A percentile compares a stretch with the other conserved stretches of the same genome.
Evolutionary conservation across 2,113 vertebrate genomes (phyloP).

Genomic region (Cnemophilus loriae): DNA sequence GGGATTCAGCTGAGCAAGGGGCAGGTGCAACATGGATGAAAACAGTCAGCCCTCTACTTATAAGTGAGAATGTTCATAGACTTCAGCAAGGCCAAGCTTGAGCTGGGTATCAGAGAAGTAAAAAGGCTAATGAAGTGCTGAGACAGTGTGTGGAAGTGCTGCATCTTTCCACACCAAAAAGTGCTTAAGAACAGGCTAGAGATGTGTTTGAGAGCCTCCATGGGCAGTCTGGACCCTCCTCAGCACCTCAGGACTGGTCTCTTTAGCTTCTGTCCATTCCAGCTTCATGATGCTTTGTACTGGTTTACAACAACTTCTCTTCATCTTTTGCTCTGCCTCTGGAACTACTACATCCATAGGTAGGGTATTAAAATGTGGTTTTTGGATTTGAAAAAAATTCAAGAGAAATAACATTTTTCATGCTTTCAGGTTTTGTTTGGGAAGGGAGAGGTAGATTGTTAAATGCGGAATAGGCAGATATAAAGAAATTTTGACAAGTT

Average conservation of each 20-base stretch:
- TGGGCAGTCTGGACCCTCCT: neutral
- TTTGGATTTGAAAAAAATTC: neutral
- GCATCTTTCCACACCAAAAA: neutral
- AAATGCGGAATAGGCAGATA: neutral
- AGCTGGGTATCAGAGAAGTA: neutral
- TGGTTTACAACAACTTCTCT: neutral
- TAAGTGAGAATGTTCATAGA: neutral
- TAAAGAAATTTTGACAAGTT: neutral
- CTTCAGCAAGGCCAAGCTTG: neutral
- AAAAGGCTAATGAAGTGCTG: neutral
- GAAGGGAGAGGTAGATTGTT: neutral
- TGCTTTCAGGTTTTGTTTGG: neutral
- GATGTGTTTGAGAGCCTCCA: neutral
- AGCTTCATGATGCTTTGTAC: neutral
- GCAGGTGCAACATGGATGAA: neutral
- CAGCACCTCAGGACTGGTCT: accelerated
- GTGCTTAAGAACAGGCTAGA: neutral
- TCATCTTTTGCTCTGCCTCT: neutral
- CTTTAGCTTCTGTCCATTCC: neutral
- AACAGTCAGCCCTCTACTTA: neutral
- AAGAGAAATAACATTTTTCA: neutral
- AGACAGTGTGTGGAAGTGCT: neutral
- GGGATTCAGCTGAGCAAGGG: neutral
- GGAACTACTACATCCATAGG: accelerated
- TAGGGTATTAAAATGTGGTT: neutral